phyloP scores from a whole-genome alignment of 2,797 vertebrate species.

The Sebastes iracundus region DNA sequence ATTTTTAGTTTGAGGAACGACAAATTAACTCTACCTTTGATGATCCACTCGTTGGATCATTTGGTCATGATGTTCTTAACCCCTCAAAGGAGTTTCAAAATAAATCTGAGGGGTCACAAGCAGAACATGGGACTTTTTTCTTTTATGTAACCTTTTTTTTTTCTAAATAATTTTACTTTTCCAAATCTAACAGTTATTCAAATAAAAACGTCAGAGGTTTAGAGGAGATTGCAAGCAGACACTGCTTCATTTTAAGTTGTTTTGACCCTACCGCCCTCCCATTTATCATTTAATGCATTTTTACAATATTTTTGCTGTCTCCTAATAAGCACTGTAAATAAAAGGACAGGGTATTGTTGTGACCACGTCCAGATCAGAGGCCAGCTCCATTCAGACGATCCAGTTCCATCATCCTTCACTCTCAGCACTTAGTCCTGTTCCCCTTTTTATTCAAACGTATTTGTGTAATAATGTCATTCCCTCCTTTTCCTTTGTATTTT shows the following conservation, averaged over 20 bases:
- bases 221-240: not conserved
- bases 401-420: constrained; percentile 32
- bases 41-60: not conserved
- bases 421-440: constrained; percentile 60
- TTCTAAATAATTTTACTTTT: not conserved
- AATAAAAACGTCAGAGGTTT: not conserved
- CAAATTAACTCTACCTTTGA: not conserved
- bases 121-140: not conserved
- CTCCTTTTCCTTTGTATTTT: constrained; percentile 39
- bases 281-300: not conserved
- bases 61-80: no score
- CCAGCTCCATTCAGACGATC: constrained; percentile 45
- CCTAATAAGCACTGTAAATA: not conserved
- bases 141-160: not conserved
- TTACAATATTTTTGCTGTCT: no score
- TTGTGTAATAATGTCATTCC: constrained; percentile 71
- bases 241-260: not conserved
- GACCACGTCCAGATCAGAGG: constrained; percentile 39
- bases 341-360: not conserved
- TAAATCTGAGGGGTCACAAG: not conserved
- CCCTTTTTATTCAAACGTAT: constrained; percentile 66
- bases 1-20: not conserved
- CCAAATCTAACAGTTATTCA: not conserved
- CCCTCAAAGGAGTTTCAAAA: not conserved
- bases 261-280: not conserved